phyloP scores from a whole-genome alignment of 2,888 invertebrate species.

The Arge pagana region DNA sequence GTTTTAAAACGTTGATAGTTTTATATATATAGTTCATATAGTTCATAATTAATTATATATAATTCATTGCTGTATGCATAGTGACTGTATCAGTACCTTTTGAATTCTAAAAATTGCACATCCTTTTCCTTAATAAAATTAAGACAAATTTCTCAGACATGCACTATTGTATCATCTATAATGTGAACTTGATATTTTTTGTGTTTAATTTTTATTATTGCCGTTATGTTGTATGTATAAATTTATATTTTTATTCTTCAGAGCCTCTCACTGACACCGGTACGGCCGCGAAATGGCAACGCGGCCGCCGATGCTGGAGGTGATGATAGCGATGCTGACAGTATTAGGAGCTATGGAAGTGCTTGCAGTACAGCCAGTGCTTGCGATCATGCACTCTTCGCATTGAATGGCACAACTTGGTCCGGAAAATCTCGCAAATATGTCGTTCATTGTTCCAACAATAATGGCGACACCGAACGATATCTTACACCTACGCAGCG shows the following conservation, averaged over 20 bases:
- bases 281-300: slow-evolving; percentile 45
- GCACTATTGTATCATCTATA: no score
- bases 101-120: no score
- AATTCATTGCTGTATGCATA: no score
- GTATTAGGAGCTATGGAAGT: slow-evolving; percentile 78
- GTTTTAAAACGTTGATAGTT: no score
- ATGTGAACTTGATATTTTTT: no score
- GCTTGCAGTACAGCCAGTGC: slow-evolving; percentile 76
- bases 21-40: no score
- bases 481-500: slow-evolving; percentile 89
- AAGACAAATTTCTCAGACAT: no score
- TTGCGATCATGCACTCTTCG: slow-evolving; percentile 82
- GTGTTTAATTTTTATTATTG: no score
- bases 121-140: no score
- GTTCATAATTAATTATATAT: no score
- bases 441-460: slow-evolving; percentile 83
- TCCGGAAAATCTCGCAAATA: slow-evolving; percentile 66
- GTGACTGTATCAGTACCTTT: no score
- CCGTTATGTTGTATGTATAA: no score
- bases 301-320: slow-evolving; percentile 47
- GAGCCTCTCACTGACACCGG: slow-evolving; percentile 55
- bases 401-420: slow-evolving; percentile 67
- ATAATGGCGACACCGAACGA: slow-evolving; percentile 78
- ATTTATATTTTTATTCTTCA: slow-evolving; percentile 27
- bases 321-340: slow-evolving; percentile 72